These are phyloP conservation scores for Notarius quadriscutis DNA, from an alignment of 2,113 vertebrate genomes.

Conservation along the genomic window DNA sequence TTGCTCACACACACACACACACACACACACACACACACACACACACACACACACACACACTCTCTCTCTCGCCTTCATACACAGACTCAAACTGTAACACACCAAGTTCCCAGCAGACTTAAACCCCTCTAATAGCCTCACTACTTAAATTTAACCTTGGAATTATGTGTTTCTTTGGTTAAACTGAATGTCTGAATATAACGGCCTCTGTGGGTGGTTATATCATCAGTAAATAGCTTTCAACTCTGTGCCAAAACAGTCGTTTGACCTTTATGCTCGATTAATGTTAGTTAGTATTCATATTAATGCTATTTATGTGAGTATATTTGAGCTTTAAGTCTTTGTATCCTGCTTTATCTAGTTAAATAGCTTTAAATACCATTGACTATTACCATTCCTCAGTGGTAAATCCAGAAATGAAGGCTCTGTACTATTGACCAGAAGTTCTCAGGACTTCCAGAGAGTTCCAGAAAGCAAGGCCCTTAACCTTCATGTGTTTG, in stretches of 20 bases:
- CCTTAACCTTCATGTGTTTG: neutral
- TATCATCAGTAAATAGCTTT: neutral
- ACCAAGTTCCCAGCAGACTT: slow-evolving; percentile 7
- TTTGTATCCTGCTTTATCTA: neutral
- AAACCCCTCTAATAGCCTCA: slow-evolving; percentile 14
- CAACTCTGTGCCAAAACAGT: neutral
- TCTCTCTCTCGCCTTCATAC: neutral
- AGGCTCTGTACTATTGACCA: neutral
- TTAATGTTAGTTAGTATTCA: neutral
- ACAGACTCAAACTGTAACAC: slow-evolving; percentile 4
- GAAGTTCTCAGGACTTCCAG: neutral
- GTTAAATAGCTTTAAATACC: neutral
- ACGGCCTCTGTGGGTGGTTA: neutral
- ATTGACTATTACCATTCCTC: neutral
- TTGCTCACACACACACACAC: slow-evolving; percentile 9
- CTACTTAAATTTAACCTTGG: slow-evolving; percentile 41
- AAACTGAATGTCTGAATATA: slow-evolving; percentile 11
- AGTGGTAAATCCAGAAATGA: neutral
- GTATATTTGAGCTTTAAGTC: neutral
- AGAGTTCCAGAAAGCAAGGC: neutral
- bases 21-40: slow-evolving; percentile 21
- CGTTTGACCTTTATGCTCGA: neutral
- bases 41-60: slow-evolving; percentile 28
- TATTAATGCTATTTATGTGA: neutral
- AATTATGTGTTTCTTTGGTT: neutral